Evolutionary conservation across 2,888 invertebrate species (phyloP).

Genomic region (Aquatica leii): DNA sequence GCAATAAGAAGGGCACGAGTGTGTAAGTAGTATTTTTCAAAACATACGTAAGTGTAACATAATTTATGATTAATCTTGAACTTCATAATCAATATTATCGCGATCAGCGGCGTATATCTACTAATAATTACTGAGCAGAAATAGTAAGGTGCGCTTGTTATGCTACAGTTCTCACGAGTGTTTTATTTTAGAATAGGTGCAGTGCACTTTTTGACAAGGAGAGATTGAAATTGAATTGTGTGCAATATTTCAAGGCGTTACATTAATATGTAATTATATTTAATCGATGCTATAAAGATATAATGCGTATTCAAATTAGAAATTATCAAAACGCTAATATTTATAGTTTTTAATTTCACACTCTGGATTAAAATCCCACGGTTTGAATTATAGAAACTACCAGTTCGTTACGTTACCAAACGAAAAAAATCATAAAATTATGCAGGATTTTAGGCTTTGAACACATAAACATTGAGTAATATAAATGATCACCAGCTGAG

Average conservation of each 20-base stretch:
- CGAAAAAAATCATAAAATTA: conserved; percentile 29
- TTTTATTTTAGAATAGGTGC: conserved; percentile 23
- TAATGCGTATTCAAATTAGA: conserved; percentile 5
- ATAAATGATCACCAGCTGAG: conserved; percentile 36
- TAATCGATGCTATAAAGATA: conserved; percentile 6
- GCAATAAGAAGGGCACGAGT: conserved; percentile 23
- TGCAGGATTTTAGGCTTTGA: conserved; percentile 29
- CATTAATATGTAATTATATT: conserved; percentile 8
- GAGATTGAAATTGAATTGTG: conserved; percentile 3
- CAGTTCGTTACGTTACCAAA: conserved; percentile 7
- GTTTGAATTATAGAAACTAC: conserved; percentile 16
- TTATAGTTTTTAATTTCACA: conserved; percentile 32
- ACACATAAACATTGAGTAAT: conserved; percentile 23
- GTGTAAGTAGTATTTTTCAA: conserved; percentile 7
- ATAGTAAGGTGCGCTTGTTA: conserved; percentile 23
- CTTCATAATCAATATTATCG: conserved; percentile 42
- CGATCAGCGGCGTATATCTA: conserved; percentile 16
- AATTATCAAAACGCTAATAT: conserved; percentile 23
- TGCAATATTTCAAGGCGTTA: conserved; percentile 14
- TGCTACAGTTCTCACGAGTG: conserved; percentile 28
- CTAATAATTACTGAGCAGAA: conserved; percentile 28
- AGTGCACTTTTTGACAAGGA: conserved; percentile 22
- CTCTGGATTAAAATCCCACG: conserved; percentile 36
- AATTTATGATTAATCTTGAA: conserved; percentile 43
- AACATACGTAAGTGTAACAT: conserved; percentile 8